These are phyloP conservation scores for Cryptoprocta ferox DNA, from an alignment of 2,797 vertebrate species.

Conservation along the genomic window DNA sequence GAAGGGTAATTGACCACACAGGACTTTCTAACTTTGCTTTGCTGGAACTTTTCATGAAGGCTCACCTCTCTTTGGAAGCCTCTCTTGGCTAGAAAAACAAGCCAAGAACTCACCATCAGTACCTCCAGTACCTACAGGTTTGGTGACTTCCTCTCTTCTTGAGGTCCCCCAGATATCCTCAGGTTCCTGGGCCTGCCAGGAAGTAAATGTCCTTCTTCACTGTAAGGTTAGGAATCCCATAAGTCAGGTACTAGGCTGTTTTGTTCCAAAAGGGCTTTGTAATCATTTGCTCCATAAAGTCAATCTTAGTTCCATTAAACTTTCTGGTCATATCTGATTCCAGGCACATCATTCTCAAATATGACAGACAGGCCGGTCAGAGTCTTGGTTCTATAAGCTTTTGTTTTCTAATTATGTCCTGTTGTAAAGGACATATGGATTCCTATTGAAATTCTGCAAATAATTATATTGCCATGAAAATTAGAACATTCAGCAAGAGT, in stretches of 20 bases:
- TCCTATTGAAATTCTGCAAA: background rate
- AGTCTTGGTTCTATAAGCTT: background rate
- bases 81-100: background rate
- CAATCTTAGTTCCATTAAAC: background rate
- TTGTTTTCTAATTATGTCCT: background rate
- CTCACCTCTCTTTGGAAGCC: background rate
- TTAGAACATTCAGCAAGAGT: background rate
- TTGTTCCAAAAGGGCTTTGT: background rate
- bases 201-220: background rate
- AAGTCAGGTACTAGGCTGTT: background rate
- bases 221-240: background rate
- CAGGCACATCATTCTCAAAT: background rate
- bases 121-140: background rate
- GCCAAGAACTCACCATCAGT: background rate
- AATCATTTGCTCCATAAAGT: background rate
- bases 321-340: background rate
- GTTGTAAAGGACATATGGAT: background rate
- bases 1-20: background rate
- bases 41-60: background rate
- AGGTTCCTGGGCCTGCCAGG: background rate
- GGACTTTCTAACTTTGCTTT: background rate
- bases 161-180: background rate
- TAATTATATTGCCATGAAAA: background rate
- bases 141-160: background rate
- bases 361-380: background rate